Percentiles rank a stretch among this genome's conserved stretches.
These are phyloP conservation scores for Alligator mississippiensis DNA, from an alignment of 2,113 vertebrate genomes.

Conservation along the genomic window DNA sequence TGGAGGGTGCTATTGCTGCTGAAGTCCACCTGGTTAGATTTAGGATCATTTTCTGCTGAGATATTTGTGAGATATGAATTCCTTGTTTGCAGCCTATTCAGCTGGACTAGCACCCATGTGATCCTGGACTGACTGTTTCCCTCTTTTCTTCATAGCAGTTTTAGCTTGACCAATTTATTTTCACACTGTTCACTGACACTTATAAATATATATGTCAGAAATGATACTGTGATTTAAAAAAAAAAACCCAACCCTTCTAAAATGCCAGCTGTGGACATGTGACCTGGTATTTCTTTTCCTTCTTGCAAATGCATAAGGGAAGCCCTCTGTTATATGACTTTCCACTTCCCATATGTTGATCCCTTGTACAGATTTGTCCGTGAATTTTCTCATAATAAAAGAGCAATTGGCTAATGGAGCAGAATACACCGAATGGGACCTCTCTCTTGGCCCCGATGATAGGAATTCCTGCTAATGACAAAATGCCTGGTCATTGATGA, in stretches of 20 bases:
- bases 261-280: background rate
- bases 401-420: background rate
- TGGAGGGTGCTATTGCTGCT: background rate
- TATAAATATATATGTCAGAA: background rate
- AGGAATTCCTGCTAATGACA: fast-evolving
- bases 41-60: background rate
- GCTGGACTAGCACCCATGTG: background rate
- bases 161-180: background rate
- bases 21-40: background rate
- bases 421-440: fast-evolving
- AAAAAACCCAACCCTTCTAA: background rate
- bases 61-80: background rate
- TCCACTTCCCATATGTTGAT: background rate
- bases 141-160: background rate
- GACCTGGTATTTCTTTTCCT: background rate
- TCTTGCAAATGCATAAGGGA: background rate
- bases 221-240: background rate
- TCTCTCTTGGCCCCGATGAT: background rate
- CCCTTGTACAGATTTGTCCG: background rate
- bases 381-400: background rate
- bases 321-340: fast-evolving
- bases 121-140: background rate
- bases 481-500: fast-evolving
- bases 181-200: background rate
- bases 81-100: background rate